Percentiles rank a stretch among this genome's conserved stretches.
phyloP scores from a whole-genome alignment of 2,113 vertebrate genomes.

The Glaucomys volans region DNA sequence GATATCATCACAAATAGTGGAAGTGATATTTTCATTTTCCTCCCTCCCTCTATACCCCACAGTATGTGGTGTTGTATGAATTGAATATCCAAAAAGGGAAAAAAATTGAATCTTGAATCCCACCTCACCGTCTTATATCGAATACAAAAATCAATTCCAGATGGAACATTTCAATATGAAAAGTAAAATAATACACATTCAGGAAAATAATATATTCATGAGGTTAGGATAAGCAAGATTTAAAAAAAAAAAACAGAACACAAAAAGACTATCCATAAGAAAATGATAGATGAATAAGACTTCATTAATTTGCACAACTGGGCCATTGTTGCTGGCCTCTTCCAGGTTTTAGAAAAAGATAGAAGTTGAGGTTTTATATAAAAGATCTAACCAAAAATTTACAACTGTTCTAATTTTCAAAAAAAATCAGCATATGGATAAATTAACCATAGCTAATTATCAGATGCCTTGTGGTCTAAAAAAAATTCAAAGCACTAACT shows the following conservation, averaged over 20 bases:
- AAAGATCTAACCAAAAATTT: background rate
- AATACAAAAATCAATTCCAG: conserved; percentile 30
- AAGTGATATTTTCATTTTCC: background rate
- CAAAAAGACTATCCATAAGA: background rate
- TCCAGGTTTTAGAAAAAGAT: background rate
- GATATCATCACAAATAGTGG: background rate
- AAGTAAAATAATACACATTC: conserved; percentile 27
- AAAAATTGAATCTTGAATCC: background rate
- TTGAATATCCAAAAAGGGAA: background rate
- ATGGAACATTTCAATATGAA: background rate
- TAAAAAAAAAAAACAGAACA: background rate
- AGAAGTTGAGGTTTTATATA: background rate
- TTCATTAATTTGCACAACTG: background rate
- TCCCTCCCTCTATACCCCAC: too few relatives aligned
- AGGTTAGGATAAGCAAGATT: background rate
- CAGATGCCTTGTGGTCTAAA: background rate
- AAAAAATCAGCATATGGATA: conserved; percentile 23
- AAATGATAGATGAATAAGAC: background rate
- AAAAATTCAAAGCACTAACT: background rate
- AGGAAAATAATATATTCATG: conserved; percentile 3
- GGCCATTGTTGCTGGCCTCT: background rate
- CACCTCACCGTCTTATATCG: background rate
- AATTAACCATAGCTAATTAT: conserved; percentile 33
- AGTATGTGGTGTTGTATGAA: background rate
- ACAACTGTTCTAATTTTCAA: background rate